phyloP scores from a whole-genome alignment of 1,140 invertebrate genomes.

The Drosophila watanabei region DNA sequence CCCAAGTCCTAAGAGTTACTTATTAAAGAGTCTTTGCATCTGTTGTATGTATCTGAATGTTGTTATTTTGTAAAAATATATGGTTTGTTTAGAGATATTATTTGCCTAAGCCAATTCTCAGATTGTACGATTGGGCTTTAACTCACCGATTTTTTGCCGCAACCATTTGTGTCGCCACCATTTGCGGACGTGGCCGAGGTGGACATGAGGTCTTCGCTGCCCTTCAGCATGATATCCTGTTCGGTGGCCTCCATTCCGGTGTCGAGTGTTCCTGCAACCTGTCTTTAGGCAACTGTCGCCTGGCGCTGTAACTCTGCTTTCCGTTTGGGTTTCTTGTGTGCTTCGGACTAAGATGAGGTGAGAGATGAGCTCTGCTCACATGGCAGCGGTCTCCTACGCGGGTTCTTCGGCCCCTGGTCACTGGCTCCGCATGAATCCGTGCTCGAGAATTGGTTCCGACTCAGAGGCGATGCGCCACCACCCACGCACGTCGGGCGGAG shows the following conservation, averaged over 20 bases:
- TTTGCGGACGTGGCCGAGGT: conserved; percentile 72
- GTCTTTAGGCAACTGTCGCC: not conserved
- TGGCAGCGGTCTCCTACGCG: conserved; percentile 58
- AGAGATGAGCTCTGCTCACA: conserved; percentile 53
- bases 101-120: too few relatives aligned
- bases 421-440: conserved; percentile 43
- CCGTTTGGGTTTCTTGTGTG: conserved; percentile 19
- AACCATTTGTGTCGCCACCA: conserved; percentile 68
- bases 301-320: conserved; percentile 14
- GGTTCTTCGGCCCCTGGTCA: conserved; percentile 46
- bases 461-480: conserved; percentile 48
- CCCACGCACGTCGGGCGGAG: conserved; percentile 43
- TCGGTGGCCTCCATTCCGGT: conserved; percentile 56
- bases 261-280: conserved; percentile 14
- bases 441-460: conserved; percentile 19
- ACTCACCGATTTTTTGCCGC: conserved; percentile 71
- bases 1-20: not conserved
- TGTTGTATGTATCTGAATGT: too few relatives aligned
- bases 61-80: too few relatives aligned
- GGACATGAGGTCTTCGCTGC: conserved; percentile 69
- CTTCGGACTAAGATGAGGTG: conserved; percentile 26
- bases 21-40: too few relatives aligned
- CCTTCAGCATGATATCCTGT: conserved; percentile 61
- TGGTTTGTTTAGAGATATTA: too few relatives aligned
- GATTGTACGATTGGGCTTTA: too few relatives aligned